Evolutionary conservation across 2,113 vertebrate species (phyloP).

Genomic region (Brevimyrus niger): DNA sequence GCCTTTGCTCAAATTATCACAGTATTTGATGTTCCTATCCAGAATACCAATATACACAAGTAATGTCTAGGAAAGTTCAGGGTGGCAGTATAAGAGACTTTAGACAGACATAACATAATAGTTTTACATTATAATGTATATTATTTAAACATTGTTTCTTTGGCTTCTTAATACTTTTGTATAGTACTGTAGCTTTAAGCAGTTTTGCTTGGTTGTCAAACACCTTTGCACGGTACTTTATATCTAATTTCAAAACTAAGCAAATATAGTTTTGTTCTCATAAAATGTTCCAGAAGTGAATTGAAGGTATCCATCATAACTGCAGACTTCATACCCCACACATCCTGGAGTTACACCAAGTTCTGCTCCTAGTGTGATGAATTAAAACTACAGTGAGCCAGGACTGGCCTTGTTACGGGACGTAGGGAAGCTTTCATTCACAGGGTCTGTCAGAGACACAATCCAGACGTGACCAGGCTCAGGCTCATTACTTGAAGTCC

Average conservation of each 20-base stretch:
- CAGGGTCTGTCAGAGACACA: slow-evolving; percentile 49
- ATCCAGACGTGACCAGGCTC: slow-evolving; percentile 45
- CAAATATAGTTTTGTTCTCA: neutral
- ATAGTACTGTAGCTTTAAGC: neutral
- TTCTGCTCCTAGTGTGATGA: neutral
- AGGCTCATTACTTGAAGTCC: slow-evolving; percentile 50
- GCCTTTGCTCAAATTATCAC: neutral
- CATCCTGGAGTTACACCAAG: neutral
- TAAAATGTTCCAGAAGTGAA: neutral
- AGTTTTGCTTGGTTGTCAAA: neutral
- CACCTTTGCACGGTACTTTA: neutral
- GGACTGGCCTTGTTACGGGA: slow-evolving; percentile 21
- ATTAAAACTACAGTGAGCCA: neutral
- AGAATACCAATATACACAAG: neutral
- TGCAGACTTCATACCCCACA: neutral
- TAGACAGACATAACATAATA: no score
- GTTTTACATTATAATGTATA: no score
- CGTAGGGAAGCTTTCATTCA: slow-evolving; percentile 49
- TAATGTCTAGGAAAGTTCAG: no score
- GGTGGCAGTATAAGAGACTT: no score
- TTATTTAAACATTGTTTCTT: neutral
- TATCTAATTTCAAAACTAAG: neutral
- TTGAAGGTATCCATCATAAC: neutral
- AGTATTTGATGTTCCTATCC: neutral
- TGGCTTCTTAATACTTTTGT: neutral